Percentiles rank a stretch among this genome's conserved stretches.
phyloP scores from a whole-genome alignment of 2,797 vertebrate species.

The Parotocinclus haroldoi region DNA sequence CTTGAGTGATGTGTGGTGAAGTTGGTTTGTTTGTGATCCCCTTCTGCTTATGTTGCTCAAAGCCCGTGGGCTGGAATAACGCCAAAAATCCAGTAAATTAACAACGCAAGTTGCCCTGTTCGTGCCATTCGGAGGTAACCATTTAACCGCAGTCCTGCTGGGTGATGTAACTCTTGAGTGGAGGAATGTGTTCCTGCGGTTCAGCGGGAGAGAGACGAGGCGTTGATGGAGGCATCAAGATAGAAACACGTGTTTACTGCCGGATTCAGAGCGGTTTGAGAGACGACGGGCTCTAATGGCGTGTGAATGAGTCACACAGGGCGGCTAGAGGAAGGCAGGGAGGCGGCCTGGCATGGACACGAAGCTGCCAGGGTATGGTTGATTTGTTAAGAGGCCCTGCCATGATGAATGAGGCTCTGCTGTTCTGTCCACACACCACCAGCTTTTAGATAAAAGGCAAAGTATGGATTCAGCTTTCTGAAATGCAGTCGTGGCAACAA shows the following conservation, averaged over 20 bases:
- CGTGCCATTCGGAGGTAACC: slow-evolving; percentile 13
- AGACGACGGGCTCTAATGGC: not conserved
- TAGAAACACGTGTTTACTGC: slow-evolving; percentile 15
- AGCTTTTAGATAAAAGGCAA: slow-evolving; percentile 64
- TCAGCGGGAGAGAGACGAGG: slow-evolving; percentile 14
- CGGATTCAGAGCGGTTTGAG: not conserved
- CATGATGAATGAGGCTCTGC: slow-evolving; percentile 62
- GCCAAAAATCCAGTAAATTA: not conserved
- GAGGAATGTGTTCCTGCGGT: slow-evolving; percentile 10
- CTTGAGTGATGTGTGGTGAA: not conserved
- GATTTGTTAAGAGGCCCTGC: slow-evolving; percentile 50
- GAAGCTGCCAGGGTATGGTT: slow-evolving; percentile 38
- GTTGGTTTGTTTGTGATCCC: not conserved
- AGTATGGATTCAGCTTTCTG: slow-evolving; percentile 57
- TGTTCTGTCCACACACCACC: slow-evolving; percentile 54
- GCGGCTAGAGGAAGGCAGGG: slow-evolving; percentile 24
- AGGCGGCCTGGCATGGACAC: slow-evolving; percentile 55
- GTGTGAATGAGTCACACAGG: slow-evolving; percentile 19
- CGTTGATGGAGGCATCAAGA: slow-evolving; percentile 27
- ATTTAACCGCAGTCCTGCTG: slow-evolving; percentile 1
- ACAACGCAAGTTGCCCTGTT: slow-evolving; percentile 1
- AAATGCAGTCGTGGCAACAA: slow-evolving; percentile 51
- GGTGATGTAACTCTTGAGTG: slow-evolving; percentile 4
- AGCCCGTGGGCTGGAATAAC: not conserved
- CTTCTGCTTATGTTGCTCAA: not conserved